Conservation (phyloP, 2,113 vertebrate species). For the Monarcha castaneiventris region DNA sequence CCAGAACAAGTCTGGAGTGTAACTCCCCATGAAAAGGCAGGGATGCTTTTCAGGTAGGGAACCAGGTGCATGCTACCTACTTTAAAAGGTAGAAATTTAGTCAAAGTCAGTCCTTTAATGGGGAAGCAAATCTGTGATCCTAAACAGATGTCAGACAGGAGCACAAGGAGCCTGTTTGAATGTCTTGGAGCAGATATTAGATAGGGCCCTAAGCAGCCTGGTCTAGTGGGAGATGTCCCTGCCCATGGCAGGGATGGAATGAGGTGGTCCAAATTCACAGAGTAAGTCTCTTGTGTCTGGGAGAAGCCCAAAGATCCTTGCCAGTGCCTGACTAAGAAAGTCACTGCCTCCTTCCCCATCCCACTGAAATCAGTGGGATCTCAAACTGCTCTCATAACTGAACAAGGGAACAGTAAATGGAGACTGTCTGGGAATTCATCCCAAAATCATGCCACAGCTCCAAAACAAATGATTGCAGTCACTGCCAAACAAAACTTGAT, state of each 20-base stretch:
- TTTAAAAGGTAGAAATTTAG: background rate
- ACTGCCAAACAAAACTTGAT: background rate
- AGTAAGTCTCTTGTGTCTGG: background rate
- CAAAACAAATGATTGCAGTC: background rate
- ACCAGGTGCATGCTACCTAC: accelerated
- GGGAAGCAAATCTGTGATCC: background rate
- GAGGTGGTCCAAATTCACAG: background rate
- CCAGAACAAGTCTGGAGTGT: background rate
- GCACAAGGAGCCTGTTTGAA: background rate
- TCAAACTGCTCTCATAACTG: background rate
- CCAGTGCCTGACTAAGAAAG: background rate
- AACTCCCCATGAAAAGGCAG: background rate
- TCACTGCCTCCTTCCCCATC: background rate
- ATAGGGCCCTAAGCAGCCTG: background rate
- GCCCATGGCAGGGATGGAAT: background rate
- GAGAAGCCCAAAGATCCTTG: background rate
- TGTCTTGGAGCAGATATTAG: background rate
- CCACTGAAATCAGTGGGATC: background rate
- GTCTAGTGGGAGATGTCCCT: background rate
- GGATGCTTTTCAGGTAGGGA: background rate
- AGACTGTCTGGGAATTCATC: background rate
- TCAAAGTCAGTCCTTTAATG: background rate
- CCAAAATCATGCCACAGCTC: background rate
- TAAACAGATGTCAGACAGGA: background rate
- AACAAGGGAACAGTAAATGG: background rate